Percentiles rank a stretch among this genome's conserved stretches.
Evolutionary conservation across 2,797 vertebrate genomes (phyloP).

Genomic region (Prionace glauca): DNA sequence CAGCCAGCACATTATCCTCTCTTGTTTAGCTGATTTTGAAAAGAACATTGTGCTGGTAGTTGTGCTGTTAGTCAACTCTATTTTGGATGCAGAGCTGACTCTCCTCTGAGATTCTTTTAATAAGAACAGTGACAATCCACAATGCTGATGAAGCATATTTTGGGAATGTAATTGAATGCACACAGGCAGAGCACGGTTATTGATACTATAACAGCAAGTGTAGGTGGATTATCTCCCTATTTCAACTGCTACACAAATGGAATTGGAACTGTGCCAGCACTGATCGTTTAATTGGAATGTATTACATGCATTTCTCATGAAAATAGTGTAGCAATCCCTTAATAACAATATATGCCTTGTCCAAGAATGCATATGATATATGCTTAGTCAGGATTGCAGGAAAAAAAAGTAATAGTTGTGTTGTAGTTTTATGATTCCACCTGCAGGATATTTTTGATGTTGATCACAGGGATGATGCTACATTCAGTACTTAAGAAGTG

Average conservation of each 20-base stretch:
- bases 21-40: neutral
- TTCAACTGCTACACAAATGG: constrained; percentile 11
- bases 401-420: neutral
- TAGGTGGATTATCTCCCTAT: neutral
- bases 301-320: neutral
- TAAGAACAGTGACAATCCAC: neutral
- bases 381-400: neutral
- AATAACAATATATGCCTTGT: neutral
- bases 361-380: neutral
- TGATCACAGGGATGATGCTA: neutral
- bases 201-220: neutral
- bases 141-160: neutral
- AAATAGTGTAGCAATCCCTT: neutral
- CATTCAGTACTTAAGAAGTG: neutral
- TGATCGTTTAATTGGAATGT: neutral
- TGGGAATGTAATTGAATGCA: neutral
- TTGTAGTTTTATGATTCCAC: neutral
- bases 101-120: neutral
- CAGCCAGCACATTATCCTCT: neutral
- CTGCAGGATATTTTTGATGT: neutral
- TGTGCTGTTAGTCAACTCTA: neutral
- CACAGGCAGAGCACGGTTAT: neutral
- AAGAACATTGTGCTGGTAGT: neutral
- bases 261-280: neutral
- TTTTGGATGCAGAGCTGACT: neutral